phyloP scores from a whole-genome alignment of 1,140 invertebrate species.

The Drosophila kohkoa region DNA sequence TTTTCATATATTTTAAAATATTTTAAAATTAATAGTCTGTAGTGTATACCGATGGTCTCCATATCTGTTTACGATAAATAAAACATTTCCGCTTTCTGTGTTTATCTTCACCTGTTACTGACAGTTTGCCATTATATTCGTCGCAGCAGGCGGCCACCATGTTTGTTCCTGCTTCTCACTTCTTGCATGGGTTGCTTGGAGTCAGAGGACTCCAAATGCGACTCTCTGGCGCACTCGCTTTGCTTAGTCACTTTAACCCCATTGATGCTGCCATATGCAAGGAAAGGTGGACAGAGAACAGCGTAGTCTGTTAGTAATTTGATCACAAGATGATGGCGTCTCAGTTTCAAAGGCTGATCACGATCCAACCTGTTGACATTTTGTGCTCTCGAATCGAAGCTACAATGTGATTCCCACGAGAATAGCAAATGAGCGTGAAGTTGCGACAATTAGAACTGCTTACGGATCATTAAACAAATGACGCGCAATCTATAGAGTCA shows the following conservation, averaged over 20 bases:
- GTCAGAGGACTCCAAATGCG: not conserved
- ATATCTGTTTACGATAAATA: not conserved
- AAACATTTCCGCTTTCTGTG: not conserved
- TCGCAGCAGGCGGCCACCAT: slow-evolving; percentile 75
- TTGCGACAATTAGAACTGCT: slow-evolving; percentile 64
- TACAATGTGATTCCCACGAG: slow-evolving; percentile 61
- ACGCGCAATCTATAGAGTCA: slow-evolving; percentile 28
- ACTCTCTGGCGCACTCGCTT: not conserved
- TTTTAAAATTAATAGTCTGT: not conserved
- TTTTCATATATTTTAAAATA: not conserved
- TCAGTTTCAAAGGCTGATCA: not conserved
- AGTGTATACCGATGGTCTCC: slow-evolving; percentile 16
- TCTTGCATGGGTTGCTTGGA: not conserved
- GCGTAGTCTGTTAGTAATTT: slow-evolving; percentile 62
- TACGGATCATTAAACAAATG: slow-evolving; percentile 67
- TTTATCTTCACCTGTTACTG: slow-evolving; percentile 71
- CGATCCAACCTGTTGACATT: slow-evolving; percentile 63
- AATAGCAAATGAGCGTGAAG: slow-evolving; percentile 23
- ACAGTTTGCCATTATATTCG: slow-evolving; percentile 73
- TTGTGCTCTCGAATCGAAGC: not conserved
- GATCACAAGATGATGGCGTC: slow-evolving; percentile 55
- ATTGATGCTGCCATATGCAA: slow-evolving; percentile 47
- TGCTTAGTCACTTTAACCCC: not conserved
- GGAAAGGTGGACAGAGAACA: not conserved
- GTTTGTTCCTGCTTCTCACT: slow-evolving; percentile 47